A percentile compares a stretch with the other conserved stretches of the same genome.
Conservation (phyloP, 2,113 vertebrate species). For the Psophia crepitans region DNA sequence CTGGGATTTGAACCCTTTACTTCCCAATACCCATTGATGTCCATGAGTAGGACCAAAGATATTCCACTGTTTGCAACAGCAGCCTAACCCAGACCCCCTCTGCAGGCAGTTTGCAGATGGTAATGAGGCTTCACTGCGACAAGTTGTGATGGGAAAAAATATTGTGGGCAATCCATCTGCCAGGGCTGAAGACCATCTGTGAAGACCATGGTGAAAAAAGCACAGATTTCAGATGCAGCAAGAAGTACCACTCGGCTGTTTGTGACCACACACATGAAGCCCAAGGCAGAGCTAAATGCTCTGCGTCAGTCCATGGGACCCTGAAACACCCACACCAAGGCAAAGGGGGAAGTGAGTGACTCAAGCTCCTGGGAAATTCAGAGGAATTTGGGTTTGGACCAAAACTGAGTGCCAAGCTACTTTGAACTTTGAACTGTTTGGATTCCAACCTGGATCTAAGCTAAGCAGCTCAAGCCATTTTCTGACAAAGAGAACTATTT, state of each 20-base stretch:
- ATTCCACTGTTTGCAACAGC: neutral
- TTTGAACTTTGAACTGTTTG: neutral
- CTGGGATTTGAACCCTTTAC: neutral
- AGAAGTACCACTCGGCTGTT: neutral
- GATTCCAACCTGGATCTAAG: neutral
- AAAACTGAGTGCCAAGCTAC: neutral
- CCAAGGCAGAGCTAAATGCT: neutral
- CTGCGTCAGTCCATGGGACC: accelerated
- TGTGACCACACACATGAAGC: neutral
- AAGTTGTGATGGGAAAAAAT: neutral
- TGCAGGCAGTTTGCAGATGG: neutral
- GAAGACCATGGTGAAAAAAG: neutral
- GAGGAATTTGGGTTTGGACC: neutral
- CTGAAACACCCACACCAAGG: neutral
- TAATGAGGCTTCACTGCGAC: neutral
- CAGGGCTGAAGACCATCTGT: neutral
- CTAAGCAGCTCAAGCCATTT: neutral
- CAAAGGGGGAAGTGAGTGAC: neutral
- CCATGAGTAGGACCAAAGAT: neutral
- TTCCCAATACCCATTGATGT: neutral
- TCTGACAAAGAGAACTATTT: neutral
- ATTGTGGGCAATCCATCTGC: neutral
- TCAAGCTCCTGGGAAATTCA: neutral
- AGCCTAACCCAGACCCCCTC: neutral
- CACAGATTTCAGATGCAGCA: neutral